These are phyloP conservation scores for Platynereis dumerilii DNA, from an alignment of 2,888 invertebrate genomes.

Conservation along the genomic window DNA sequence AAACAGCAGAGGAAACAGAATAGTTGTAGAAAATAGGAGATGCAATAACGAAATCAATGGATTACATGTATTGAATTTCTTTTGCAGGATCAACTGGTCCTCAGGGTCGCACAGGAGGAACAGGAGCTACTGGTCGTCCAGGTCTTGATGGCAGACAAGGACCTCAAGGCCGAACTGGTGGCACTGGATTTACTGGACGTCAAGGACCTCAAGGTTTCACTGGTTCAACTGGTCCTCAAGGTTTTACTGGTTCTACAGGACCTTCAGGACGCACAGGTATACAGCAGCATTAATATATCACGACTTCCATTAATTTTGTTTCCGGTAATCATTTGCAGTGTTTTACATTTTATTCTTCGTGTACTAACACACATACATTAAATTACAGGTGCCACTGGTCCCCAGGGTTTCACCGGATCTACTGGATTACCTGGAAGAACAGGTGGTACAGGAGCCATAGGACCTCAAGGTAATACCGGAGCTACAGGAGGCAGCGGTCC, in stretches of 20 bases:
- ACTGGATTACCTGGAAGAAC: constrained; percentile 5
- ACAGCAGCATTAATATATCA: too few species aligned
- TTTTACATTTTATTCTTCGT: background rate
- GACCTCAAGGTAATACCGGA: constrained; percentile 13
- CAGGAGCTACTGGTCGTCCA: constrained; percentile 5
- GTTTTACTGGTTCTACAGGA: constrained; percentile 11
- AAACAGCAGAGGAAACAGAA: too few species aligned
- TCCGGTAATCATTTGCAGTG: too few species aligned
- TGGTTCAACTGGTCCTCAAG: constrained; percentile 12
- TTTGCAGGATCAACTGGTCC: constrained; percentile 8
- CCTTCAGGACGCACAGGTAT: constrained; percentile 5
- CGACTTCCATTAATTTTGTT: too few species aligned
- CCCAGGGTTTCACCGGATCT: constrained; percentile 9
- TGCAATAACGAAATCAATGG: too few species aligned
- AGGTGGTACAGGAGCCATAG: constrained; percentile 7
- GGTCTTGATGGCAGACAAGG: background rate
- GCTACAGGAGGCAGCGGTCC: constrained; percentile 29
- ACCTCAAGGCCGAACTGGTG: constrained; percentile 1
- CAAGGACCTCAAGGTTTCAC: constrained; percentile 7
- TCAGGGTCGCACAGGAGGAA: constrained; percentile 2
- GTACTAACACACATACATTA: background rate
- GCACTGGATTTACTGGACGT: constrained; percentile 7
- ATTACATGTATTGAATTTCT: too few species aligned
- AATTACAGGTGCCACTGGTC: background rate
- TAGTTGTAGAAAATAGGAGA: too few species aligned